Percentiles rank a stretch among this genome's conserved stretches.
phyloP scores from a whole-genome alignment of 2,888 invertebrate genomes.

The Cosmia trapezina region DNA sequence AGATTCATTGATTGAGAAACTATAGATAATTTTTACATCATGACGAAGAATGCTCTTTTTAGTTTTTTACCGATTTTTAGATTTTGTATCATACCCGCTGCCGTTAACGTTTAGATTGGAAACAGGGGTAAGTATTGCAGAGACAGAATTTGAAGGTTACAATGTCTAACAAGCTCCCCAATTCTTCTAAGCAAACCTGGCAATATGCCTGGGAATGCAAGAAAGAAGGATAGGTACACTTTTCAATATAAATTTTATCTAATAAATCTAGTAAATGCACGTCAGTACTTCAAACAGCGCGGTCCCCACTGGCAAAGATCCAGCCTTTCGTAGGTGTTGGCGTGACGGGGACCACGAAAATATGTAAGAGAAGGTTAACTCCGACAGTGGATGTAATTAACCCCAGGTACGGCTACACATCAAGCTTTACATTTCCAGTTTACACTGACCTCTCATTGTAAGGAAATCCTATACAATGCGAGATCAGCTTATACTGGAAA shows the following conservation, averaged over 20 bases:
- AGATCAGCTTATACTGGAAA: too few species aligned
- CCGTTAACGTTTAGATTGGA: not conserved
- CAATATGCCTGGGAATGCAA: conserved; percentile 50
- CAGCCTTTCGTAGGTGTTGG: conserved; percentile 68
- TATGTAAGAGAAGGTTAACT: conserved; percentile 33
- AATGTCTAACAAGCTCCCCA: conserved; percentile 18
- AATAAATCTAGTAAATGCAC: conserved; percentile 78
- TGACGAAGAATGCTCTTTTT: too few species aligned
- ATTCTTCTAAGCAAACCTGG: conserved; percentile 35
- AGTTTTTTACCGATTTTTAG: too few species aligned
- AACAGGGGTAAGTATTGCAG: too few species aligned
- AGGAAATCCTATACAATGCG: too few species aligned
- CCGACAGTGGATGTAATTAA: not conserved
- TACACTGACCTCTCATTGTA: too few species aligned
- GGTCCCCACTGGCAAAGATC: conserved; percentile 77
- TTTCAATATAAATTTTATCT: conserved; percentile 74
- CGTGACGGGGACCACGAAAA: conserved; percentile 23
- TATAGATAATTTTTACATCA: too few species aligned
- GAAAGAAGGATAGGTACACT: conserved; percentile 52
- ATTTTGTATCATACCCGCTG: not conserved
- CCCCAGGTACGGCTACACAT: too few species aligned
- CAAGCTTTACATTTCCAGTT: too few species aligned
- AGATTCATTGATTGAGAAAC: too few species aligned
- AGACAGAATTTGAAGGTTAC: not conserved
- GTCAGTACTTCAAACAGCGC: conserved; percentile 76